Evolutionary conservation across 2,797 vertebrate species (phyloP), one percentile per base, ranked within the genome.

Genomic region (Ptychadena robeensis): DNA sequence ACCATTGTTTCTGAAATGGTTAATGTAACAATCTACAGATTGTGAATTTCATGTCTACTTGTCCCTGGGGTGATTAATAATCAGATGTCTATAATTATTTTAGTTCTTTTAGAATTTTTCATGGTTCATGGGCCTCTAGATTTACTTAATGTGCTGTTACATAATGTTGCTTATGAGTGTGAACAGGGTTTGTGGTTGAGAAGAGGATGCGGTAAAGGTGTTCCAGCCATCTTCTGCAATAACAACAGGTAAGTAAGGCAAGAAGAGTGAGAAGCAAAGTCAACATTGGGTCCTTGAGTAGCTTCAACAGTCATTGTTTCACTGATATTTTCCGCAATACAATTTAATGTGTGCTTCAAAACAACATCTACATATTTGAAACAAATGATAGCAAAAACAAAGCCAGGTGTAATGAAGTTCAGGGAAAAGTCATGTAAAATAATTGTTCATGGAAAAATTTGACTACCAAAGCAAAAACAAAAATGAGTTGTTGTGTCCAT

Each of bases 191-290:
- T 73, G 71, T 73, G 71, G 48, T 73, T 73, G 22, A 25, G 6
- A 53, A 73, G 48, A 73, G 71, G 71, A 73, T 73, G 71, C 18
- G 71, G 71, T 73, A 34, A 34, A 57, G 71, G 71, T 57, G 71
- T 73, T 73, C 15, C 28, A 22, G 44, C 9, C 15, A 53, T 48
- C 44, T 22, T 61, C 10, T 61, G 59, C 59, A 61, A 61, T n/a
- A 61, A 61, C n/a, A 61, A 59, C 59, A 61, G 59, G 59, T 61
- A 61, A 25, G 9, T 10, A 10, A 61, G 27, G n/a, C 59, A 61
- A 61, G n/a, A 61, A 9, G 2, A 3, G 7, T 61, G 44, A 53
- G 44, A 53, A 12, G 6, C 14, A 5, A 48, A 53, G 44, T 22
- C 18, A 53, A 53, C 44, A 53, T 11, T 3, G 44, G 8, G 44